phyloP scores from a whole-genome alignment of 2,797 vertebrate species.

The Enteromius unitaeniatus region DNA sequence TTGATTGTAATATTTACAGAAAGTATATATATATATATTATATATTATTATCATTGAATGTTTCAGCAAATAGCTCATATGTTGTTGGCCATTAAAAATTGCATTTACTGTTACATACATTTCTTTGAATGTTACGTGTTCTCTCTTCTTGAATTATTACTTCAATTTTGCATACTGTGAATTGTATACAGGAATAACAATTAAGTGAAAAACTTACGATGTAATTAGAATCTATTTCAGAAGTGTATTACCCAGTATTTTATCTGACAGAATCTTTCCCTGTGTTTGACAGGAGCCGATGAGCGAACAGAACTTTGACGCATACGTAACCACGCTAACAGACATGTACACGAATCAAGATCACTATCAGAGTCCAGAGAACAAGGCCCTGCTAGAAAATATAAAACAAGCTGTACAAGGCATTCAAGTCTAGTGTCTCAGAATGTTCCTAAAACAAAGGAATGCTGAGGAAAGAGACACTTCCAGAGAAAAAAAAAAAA shows the following conservation, averaged over 20 bases:
- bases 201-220: background rate
- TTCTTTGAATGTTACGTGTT: no score
- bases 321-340: conserved; percentile 98
- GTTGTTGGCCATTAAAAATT: background rate
- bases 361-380: conserved; percentile 98
- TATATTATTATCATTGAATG: background rate
- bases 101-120: background rate
- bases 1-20: background rate
- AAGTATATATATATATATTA: background rate
- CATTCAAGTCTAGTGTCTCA: conserved; percentile 94
- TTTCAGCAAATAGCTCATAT: background rate
- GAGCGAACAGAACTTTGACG: conserved; percentile 99
- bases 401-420: conserved; percentile 99
- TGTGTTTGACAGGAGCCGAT: conserved; percentile 90
- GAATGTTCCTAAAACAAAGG: conserved; percentile 66
- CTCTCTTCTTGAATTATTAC: background rate
- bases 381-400: conserved; percentile 98
- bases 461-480: conserved; percentile 51
- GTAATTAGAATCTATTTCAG: background rate
- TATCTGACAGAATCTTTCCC: conserved; percentile 24
- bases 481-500: conserved; percentile 30
- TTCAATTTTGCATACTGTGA: background rate
- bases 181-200: background rate
- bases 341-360: conserved; percentile 99
- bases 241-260: background rate